These are phyloP conservation scores for Pyrocoelia pectoralis DNA, from an alignment of 2,888 invertebrate genomes.

Conservation along the genomic window DNA sequence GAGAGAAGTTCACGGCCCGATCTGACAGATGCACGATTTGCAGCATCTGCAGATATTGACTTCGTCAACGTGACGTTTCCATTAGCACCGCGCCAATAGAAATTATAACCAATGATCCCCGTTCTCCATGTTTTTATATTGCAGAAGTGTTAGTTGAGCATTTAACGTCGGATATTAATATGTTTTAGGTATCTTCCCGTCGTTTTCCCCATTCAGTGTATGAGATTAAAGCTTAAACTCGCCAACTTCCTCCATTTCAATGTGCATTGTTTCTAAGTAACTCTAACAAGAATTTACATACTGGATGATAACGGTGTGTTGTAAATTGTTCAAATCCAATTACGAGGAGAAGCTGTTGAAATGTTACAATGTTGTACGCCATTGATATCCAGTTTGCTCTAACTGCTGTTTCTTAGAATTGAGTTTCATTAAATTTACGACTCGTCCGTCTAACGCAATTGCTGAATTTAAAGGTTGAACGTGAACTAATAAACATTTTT, in stretches of 20 bases:
- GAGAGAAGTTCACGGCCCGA: neutral
- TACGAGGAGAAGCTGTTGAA: no score
- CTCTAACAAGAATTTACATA: no score
- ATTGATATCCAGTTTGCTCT: no score
- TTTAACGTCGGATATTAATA: slow-evolving; percentile 27
- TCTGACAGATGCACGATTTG: slow-evolving; percentile 10
- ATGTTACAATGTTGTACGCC: no score
- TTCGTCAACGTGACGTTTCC: neutral
- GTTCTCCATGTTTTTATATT: slow-evolving; percentile 38
- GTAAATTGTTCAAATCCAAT: no score
- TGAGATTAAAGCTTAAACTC: slow-evolving; percentile 9
- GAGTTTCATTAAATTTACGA: no score
- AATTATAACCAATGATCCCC: slow-evolving; percentile 20
- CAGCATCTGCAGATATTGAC: slow-evolving; percentile 9
- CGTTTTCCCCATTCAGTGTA: slow-evolving; percentile 10
- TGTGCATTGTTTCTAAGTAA: slow-evolving; percentile 1
- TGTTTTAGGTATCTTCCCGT: slow-evolving; percentile 14
- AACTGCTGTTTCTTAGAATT: no score
- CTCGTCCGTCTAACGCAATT: no score
- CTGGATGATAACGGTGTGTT: no score
- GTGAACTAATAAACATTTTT: no score
- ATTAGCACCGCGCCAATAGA: no score
- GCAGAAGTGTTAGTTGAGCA: slow-evolving; percentile 16
- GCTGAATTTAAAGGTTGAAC: no score
- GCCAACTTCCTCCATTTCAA: neutral